phyloP scores from a whole-genome alignment of 2,888 invertebrate genomes.

The Microctonus aethiopoides region DNA sequence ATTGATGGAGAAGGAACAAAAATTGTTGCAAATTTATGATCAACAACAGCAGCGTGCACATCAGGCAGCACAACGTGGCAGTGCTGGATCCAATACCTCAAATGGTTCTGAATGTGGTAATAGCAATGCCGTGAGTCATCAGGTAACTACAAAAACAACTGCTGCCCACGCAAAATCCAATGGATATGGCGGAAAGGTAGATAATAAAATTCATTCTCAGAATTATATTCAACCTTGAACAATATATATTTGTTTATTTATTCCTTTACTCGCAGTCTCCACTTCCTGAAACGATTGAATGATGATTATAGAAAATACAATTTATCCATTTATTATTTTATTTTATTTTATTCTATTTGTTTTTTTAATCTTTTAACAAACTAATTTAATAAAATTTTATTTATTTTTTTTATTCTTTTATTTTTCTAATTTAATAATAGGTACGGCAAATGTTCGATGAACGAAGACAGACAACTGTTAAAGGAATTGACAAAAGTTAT shows the following conservation, averaged over 20 bases:
- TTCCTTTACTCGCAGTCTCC: background rate
- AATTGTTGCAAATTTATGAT: slow-evolving; percentile 78
- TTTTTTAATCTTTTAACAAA: background rate
- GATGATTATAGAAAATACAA: background rate
- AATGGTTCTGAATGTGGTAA: slow-evolving; percentile 50
- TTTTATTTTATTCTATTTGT: background rate
- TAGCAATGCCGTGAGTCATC: slow-evolving; percentile 46
- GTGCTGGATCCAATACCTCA: slow-evolving; percentile 68
- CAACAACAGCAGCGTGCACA: slow-evolving; percentile 76
- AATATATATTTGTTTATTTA: slow-evolving; percentile 11
- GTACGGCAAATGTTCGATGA: slow-evolving; percentile 90
- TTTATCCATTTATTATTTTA: background rate
- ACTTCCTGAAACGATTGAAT: background rate
- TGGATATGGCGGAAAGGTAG: slow-evolving; percentile 58
- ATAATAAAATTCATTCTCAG: background rate
- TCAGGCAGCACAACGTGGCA: slow-evolving; percentile 70
- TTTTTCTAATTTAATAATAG: slow-evolving; percentile 58
- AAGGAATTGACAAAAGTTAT: slow-evolving; percentile 83
- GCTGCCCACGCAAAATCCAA: slow-evolving; percentile 52
- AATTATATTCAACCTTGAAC: slow-evolving; percentile 2
- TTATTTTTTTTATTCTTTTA: background rate
- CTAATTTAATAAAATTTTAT: background rate
- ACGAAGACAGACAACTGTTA: slow-evolving; percentile 74
- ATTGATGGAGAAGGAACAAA: slow-evolving; percentile 83
- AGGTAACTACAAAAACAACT: slow-evolving; percentile 51